Percentiles rank a stretch among this genome's conserved stretches.
Evolutionary conservation across 2,113 vertebrate genomes (phyloP).

Genomic region (Blennius ocellaris): DNA sequence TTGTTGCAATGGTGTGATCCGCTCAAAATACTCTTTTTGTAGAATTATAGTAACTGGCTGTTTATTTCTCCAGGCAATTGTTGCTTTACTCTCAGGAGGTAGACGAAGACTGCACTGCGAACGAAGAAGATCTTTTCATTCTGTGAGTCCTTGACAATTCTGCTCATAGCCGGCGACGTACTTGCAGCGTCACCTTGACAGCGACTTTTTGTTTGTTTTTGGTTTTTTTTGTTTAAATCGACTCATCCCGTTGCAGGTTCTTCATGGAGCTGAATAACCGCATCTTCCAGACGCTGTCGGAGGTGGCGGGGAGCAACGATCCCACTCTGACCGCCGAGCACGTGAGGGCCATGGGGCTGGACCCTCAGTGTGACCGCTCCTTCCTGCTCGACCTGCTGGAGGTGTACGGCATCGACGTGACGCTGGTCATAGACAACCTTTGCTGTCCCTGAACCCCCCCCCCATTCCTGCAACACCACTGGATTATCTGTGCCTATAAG

Average conservation of each 20-base stretch:
- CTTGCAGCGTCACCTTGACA: not conserved
- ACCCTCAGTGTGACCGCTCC: constrained; percentile 93
- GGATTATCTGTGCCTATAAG: constrained; percentile 58
- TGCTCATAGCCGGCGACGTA: not conserved
- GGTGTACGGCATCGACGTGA: constrained; percentile 94
- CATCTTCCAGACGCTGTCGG: constrained; percentile 95
- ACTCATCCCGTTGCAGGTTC: constrained; percentile 84
- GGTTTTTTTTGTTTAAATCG: not conserved
- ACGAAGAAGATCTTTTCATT: constrained; percentile 98
- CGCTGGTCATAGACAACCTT: constrained; percentile 96
- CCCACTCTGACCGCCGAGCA: constrained; percentile 95
- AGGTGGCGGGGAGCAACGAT: constrained; percentile 91
- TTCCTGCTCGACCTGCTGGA: constrained; percentile 97
- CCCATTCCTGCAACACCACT: constrained; percentile 13
- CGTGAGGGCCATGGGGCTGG: constrained; percentile 95
- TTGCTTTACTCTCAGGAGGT: constrained; percentile 97
- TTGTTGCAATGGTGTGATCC: too few relatives aligned
- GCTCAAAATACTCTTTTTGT: not conserved
- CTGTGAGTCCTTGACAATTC: constrained; percentile 86
- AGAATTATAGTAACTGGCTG: not conserved
- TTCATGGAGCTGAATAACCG: constrained; percentile 99
- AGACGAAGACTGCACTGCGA: constrained; percentile 90
- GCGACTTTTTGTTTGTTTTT: not conserved
- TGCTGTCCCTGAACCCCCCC: constrained; percentile 90
- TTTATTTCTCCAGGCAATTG: constrained; percentile 87